Evolutionary conservation across 1,140 invertebrate genomes (phyloP), one percentile per base, ranked within the genome.

Genomic region (Procambarus virginalis): DNA sequence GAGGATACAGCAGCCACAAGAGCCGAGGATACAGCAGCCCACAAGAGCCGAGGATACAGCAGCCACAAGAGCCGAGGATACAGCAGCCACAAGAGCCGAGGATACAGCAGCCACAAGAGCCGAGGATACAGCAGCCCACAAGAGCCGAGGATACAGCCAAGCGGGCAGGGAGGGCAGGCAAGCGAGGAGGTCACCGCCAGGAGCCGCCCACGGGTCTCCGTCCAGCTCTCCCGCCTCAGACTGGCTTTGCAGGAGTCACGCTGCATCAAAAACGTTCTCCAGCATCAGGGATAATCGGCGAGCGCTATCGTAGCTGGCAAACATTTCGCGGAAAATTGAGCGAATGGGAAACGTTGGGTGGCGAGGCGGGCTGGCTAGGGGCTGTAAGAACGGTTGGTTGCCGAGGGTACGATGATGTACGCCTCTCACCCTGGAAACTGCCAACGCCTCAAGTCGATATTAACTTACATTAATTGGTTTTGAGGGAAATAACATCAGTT

Each of bases 241-340:
- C 84, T 55, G 73, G 73, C 68, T 55, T 48, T 64, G 34, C 51
- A 34, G 34, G 70, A 55, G 70, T 84, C 82, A 68, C 82, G 81
- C 87, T 64, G 87, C 82, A 89, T 89, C 87, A 89, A 89, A 89
- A 89, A 89, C 87, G 87, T 89, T 89, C 84, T 86, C 81, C 87
- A 89, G 82, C 82, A 89, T 84, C 60, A 79, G 73, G 87, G 87
- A 89, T 89, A 89, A 89, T 89, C 87, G 87, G 87, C 58, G 87
- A 89, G 60, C 60, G 82, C 73, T 89, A 84, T 89, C 81, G 87
- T 89, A 76, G 87, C 87, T 89, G 87, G 87, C 87, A 89, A 89
- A 89, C 87, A 89, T 89, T 89, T 89, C 87, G 87, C 81, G 87
- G 87, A 89, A 89, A 89, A 89, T 89, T 89, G 81, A 89, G 75